Percentiles rank a stretch among this genome's conserved stretches.
These are phyloP conservation scores for Diglossa cyanea DNA, from an alignment of 2,797 vertebrate genomes.

Conservation along the genomic window DNA sequence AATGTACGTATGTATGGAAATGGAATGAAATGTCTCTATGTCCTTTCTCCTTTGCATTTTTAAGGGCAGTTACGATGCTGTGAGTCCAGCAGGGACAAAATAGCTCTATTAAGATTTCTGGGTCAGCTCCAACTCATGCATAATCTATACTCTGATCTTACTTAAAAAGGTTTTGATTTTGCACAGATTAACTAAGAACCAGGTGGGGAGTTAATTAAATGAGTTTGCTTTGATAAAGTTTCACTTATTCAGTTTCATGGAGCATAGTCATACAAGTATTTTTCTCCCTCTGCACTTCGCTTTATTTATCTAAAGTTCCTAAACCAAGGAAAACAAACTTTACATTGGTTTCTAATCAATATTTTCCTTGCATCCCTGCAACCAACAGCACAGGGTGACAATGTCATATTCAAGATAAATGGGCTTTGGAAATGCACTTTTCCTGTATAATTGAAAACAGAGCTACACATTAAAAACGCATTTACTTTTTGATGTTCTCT, in stretches of 20 bases:
- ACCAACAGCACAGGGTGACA: not conserved
- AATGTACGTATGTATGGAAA: not conserved
- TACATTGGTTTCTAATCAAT: constrained; percentile 12
- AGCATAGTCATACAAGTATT: not conserved
- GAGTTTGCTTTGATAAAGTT: not conserved
- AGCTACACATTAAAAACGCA: constrained; percentile 19
- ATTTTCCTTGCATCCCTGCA: constrained; percentile 25
- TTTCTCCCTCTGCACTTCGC: accelerated
- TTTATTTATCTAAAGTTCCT: not conserved
- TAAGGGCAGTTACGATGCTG: not conserved
- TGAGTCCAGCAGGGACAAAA: not conserved
- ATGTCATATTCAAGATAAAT: constrained; percentile 55
- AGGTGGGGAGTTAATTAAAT: not conserved
- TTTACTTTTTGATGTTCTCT: not conserved
- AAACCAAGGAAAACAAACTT: not conserved
- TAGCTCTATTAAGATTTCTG: not conserved
- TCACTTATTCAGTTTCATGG: not conserved
- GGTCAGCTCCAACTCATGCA: not conserved
- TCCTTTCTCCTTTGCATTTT: not conserved
- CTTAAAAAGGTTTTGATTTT: constrained; percentile 8
- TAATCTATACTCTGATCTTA: not conserved
- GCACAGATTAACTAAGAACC: not conserved
- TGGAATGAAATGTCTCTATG: not conserved
- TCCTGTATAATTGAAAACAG: constrained; percentile 41
- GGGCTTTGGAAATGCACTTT: constrained; percentile 35